Percentiles rank a stretch among this genome's conserved stretches.
phyloP scores from a whole-genome alignment of 2,888 invertebrate genomes.

The Dolichomitus sp. region DNA sequence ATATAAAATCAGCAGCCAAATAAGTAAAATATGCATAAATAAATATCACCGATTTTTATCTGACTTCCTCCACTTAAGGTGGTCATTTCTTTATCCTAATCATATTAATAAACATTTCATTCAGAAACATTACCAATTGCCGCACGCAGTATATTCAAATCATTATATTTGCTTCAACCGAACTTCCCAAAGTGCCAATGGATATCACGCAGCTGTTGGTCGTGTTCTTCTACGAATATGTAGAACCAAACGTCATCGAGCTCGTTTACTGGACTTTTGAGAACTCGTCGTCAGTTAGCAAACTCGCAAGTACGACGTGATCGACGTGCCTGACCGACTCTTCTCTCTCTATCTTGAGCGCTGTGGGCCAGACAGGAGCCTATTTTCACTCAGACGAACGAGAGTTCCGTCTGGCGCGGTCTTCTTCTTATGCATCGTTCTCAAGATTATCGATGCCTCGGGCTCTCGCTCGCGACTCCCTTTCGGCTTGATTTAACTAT shows the following conservation, averaged over 20 bases:
- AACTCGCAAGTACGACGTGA: conserved; percentile 1
- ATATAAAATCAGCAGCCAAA: no score
- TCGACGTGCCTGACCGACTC: conserved; percentile 14
- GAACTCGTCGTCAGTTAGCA: conserved; percentile 7
- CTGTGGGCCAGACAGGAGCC: conserved; percentile 42
- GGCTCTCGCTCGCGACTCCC: conserved; percentile 47
- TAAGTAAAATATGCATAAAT: no score
- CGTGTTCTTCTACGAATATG: neutral
- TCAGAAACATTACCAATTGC: neutral
- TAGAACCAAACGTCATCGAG: conserved; percentile 2
- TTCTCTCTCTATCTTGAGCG: neutral
- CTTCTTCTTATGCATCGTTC: conserved; percentile 41
- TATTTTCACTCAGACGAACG: conserved; percentile 59
- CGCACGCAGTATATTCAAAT: neutral
- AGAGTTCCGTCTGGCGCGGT: conserved; percentile 44
- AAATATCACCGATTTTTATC: no score
- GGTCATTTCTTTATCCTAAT: no score
- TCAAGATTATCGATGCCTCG: conserved; percentile 58
- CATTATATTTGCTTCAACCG: neutral
- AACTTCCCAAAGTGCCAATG: neutral
- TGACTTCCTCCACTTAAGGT: no score
- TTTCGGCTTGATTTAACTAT: conserved; percentile 69
- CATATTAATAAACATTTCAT: no score
- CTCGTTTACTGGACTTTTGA: conserved; percentile 2
- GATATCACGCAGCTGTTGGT: conserved; percentile 6